These are phyloP conservation scores for Thelaira solivaga DNA, from an alignment of 2,888 invertebrate species.

Conservation along the genomic window DNA sequence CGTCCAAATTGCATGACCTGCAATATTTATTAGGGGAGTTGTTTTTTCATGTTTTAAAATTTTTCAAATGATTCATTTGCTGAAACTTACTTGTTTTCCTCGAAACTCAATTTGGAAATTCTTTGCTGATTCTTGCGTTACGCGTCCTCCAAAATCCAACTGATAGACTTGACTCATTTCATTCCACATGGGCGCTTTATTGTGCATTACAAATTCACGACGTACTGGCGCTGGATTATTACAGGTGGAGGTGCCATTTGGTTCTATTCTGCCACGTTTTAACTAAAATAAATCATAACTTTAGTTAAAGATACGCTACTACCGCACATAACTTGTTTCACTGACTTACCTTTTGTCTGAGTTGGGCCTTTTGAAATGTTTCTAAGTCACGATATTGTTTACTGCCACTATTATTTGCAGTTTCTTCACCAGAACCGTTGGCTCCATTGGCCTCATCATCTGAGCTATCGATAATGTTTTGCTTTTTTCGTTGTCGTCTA, in stretches of 20 bases:
- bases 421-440: constrained; percentile 79
- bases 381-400: constrained; percentile 91
- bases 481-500: constrained; percentile 85
- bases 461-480: constrained; percentile 85
- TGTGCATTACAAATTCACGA: constrained; percentile 95
- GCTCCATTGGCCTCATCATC: constrained; percentile 84
- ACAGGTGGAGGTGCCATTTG: constrained; percentile 77
- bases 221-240: constrained; percentile 79
- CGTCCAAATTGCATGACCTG: constrained; percentile 99
- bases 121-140: constrained; percentile 99
- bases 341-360: constrained; percentile 90
- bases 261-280: constrained; percentile 83
- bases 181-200: constrained; percentile 99
- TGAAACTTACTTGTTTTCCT: constrained; percentile 90
- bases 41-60: neutral
- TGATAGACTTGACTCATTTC: constrained; percentile 99
- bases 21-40: neutral
- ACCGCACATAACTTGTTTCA: too few species aligned
- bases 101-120: constrained; percentile 99
- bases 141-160: constrained; percentile 98
- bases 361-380: constrained; percentile 93
- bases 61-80: neutral
- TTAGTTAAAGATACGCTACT: too few species aligned
- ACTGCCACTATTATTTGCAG: constrained; percentile 77
- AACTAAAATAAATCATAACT: constrained; percentile 78